Base-by-base conservation (phyloP, 2,888 invertebrate species). In the Cryptocephalus primarius region DNA sequence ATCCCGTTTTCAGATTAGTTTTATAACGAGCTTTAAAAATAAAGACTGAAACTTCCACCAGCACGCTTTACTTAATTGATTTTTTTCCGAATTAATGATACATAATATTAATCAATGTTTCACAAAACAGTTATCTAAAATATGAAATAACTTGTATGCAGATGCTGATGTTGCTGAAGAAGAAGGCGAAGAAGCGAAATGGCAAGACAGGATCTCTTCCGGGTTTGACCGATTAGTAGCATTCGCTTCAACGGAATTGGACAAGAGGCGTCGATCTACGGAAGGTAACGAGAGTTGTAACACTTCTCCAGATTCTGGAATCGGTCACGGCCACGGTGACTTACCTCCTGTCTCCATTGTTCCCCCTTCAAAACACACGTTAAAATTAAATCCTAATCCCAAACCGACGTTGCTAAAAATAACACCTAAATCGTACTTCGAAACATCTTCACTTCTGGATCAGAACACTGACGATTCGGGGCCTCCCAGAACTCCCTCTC, bases 171-270 rank as follows among this genome's bases (percentile, higher is more conserved):
- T 79, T 64, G 76, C 72, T 54, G 77, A 76, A 60, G 79, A 79
- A 63, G 82, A 83, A 59, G 85, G 83, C 57, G 85, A 85, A 67
- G 85, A 87, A 69, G 82, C 85, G 59, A 88, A 89, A 69, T 93
- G 92, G 92, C 90, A 92, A 70, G 88, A 91, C 70, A 85, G 90
- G 57, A 89, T 93, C 60, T 89, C 88, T 67, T 90, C 88, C 57
- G 90, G 91, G 45, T 94, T 95, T 75, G 94, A 94, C 73, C 85
- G 91, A 56, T 76, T 94, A 60, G 89, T 94, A 56, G 92, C 91
- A 49, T 89, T 92, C 67, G 93, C 93, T 42, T 90, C 92, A 8
- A 91, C 89, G 11, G 93, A 93, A 63, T 76, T 92, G 67, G 91
- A 88, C 67, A 85, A 89, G 71, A 82, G 90, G 63, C 79, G 89